These are phyloP conservation scores for Phragmatobia fuliginosa DNA, from an alignment of 2,888 invertebrate genomes.

Conservation along the genomic window DNA sequence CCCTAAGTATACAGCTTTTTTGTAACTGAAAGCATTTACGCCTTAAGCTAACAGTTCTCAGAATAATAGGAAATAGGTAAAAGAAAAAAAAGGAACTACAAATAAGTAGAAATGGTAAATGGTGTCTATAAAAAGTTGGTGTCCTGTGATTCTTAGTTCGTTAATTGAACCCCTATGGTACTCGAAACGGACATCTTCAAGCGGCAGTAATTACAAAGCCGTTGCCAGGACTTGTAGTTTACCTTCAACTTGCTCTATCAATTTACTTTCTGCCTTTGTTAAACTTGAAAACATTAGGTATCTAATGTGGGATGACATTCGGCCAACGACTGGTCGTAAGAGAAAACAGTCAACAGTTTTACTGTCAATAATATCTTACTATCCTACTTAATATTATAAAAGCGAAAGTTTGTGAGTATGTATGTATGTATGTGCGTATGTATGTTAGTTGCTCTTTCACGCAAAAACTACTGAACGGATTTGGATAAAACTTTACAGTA, in stretches of 20 bases:
- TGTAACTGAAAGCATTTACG: constrained; percentile 27
- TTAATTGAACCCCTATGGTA: neutral
- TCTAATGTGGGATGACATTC: too few relatives aligned
- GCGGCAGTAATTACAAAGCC: too few relatives aligned
- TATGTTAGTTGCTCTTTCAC: too few relatives aligned
- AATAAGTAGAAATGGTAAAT: constrained; percentile 25
- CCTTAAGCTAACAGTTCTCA: constrained; percentile 37
- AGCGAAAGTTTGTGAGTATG: too few relatives aligned
- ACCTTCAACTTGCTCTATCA: neutral
- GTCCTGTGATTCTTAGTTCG: neutral
- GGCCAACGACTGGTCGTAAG: too few relatives aligned
- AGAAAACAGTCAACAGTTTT: too few relatives aligned
- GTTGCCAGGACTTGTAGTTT: neutral
- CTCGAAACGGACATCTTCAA: neutral
- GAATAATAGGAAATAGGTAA: constrained; percentile 25
- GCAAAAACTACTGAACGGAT: too few relatives aligned
- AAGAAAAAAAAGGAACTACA: constrained; percentile 23
- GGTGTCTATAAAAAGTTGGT: neutral
- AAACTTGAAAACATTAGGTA: neutral
- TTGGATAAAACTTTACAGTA: too few relatives aligned
- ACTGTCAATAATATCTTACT: too few relatives aligned
- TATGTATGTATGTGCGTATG: too few relatives aligned
- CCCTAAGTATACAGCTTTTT: constrained; percentile 23
- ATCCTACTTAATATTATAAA: too few relatives aligned
- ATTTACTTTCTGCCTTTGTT: neutral